Base-by-base conservation (phyloP, 2,113 vertebrate genomes). In the Anser brachyrhynchus region DNA sequence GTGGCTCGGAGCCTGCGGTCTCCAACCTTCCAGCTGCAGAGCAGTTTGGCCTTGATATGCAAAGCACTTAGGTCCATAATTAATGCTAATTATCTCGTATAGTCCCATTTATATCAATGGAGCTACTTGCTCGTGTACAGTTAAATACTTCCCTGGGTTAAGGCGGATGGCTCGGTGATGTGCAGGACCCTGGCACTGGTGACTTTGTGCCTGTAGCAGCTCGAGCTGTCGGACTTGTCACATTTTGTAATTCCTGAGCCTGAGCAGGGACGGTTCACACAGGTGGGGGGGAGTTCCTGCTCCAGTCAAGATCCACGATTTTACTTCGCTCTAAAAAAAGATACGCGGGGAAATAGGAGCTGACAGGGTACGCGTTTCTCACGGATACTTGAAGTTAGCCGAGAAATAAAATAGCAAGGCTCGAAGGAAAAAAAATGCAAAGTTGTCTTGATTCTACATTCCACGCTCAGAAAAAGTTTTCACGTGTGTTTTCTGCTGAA, bases 31-130 rank as follows among this genome's bases (percentile, higher is more conserved):
- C 11, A 85, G n/a, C 75, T 86, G 55, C 82, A 84, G 25, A 90
- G n/a, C 87, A 80, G 59, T 52, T 95, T 84, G 82, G 25, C 82
- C 85, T 83, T 59, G 84, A 77, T 67, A 83, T 59, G 75, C 85
- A 92, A 92, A 93, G 57, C 72, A 65, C 13, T 57, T 84, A 61
- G 57, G 16, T 89, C 62, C 52, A 59, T 61, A 74, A 88, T 80
- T 95, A 88, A 71, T 88, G 52, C 18, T 90, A 49, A 84, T 91
- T 94, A 49, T 66, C 76, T 86, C 37, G 57, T 44, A 28, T 7
- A 21, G 17, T 59, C 75, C 35, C 61, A 31, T 86, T 84, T 71
- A 8, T 92, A 72, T 71, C 80, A 66, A n/a, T 70, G 62, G 65
- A 75, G 52, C 57, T 64, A 10, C 70, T 91, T 2, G 14, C 61